A percentile compares a stretch with the other conserved stretches of the same genome.
Evolutionary conservation across 1,140 invertebrate genomes (phyloP).

Genomic region (Bombus balteatus): DNA sequence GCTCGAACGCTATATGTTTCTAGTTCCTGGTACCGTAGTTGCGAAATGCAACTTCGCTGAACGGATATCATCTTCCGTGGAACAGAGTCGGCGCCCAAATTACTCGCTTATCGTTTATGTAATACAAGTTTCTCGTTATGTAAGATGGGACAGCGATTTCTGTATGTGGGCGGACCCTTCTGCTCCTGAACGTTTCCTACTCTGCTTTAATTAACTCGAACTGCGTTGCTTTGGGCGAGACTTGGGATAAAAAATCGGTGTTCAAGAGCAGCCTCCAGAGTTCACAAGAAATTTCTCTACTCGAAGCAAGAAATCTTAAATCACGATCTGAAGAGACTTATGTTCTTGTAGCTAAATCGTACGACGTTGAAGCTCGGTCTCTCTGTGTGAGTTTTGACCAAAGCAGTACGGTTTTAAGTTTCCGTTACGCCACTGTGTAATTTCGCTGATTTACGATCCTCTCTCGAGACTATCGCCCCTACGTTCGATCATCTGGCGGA

Average conservation of each 20-base stretch:
- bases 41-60: not conserved
- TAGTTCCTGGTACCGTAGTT: not conserved
- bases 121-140: conserved; percentile 16
- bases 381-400: conserved; percentile 29
- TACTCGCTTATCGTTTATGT: not conserved
- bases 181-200: not conserved
- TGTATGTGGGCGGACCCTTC: not conserved
- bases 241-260: not conserved
- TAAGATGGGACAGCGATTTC: not conserved
- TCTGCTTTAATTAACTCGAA: conserved; percentile 5
- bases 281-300: not conserved
- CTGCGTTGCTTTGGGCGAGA: not conserved
- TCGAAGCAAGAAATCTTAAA: conserved; percentile 2
- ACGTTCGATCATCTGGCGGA: conserved; percentile 56
- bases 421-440: conserved; percentile 64
- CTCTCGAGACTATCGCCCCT: conserved; percentile 59
- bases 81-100: not conserved
- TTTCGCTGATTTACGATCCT: conserved; percentile 67
- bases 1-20: not conserved
- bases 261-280: too few species aligned
- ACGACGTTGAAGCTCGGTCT: not conserved
- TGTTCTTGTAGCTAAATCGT: not conserved
- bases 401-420: conserved; percentile 57
- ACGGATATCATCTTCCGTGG: not conserved
- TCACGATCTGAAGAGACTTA: not conserved